These are phyloP conservation scores for Prosapia bicincta DNA, from an alignment of 2,888 invertebrate genomes.

Conservation along the genomic window DNA sequence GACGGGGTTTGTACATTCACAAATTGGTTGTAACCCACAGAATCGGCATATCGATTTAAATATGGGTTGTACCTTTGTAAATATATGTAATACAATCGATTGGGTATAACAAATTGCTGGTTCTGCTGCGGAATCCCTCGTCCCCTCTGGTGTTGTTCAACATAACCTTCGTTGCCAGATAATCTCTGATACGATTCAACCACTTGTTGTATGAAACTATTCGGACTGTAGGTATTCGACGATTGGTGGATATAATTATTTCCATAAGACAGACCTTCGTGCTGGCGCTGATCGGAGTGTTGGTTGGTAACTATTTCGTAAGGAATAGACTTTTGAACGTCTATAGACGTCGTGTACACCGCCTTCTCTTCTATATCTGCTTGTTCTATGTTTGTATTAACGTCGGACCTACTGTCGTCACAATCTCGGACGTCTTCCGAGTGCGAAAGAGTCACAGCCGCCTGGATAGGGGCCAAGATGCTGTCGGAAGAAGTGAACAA, in stretches of 20 bases:
- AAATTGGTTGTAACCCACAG: background rate
- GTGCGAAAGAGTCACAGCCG: conserved; percentile 34
- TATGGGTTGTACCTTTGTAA: conserved; percentile 26
- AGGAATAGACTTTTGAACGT: conserved; percentile 38
- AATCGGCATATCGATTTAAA: conserved; percentile 24
- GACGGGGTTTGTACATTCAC: background rate
- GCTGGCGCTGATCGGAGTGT: too few relatives aligned
- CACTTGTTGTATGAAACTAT: conserved; percentile 25
- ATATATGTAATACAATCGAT: conserved; percentile 25
- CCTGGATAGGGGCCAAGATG: conserved; percentile 36
- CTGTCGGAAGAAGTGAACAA: conserved; percentile 30
- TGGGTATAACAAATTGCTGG: conserved; percentile 16
- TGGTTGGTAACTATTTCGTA: conserved; percentile 31
- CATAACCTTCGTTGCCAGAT: conserved; percentile 10
- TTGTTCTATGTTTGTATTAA: conserved; percentile 28
- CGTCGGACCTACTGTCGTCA: background rate
- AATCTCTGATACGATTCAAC: conserved; percentile 29
- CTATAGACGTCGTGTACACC: conserved; percentile 46
- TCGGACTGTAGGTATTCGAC: background rate
- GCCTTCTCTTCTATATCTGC: conserved; percentile 33
- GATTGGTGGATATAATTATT: background rate
- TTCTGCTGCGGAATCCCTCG: background rate
- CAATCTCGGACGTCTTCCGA: background rate
- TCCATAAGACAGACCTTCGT: background rate
- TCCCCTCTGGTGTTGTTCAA: too few relatives aligned